Evolutionary conservation across 2,113 vertebrate genomes (phyloP), one percentile per base, ranked within the genome.

Genomic region (Perca flavescens): DNA sequence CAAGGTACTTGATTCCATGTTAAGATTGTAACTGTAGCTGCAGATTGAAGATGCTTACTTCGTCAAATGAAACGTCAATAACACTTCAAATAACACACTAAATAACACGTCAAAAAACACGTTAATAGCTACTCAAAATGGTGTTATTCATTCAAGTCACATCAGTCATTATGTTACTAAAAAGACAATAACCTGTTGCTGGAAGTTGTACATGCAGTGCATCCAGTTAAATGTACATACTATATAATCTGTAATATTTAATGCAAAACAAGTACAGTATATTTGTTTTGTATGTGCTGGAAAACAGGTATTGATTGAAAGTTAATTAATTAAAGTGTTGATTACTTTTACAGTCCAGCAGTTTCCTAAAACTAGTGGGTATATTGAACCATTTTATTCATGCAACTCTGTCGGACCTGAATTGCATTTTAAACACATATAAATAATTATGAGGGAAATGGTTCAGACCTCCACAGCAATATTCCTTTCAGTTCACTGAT

Each of bases 401-500:
- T 43, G 15, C 54, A 63, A n/a, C 22, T 22, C 19, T 74, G 15
- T 64, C 0, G 5, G 70, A 16, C 3, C 8, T 58, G 53, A 70
- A 36, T 21, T 81, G 28, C n/a, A 79, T 74, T 80, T 73, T 10
- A 62, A 77, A 74, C 34, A 49, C n/a, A 43, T 28, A 14, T 49
- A 25, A 84, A 76, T 76, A 43, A 66, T 43, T 74, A 17, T 67
- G 13, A 34, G 7, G 36, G 12, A 57, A 79, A 47, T 5, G 40
- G 46, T 62, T 53, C 31, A 68, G 64, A 65, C 43, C 3, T 66
- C 10, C 19, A 73, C 11, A 69, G 60, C 22, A 64, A 40, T 67
- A 62, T 61, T 61, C 10, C 2, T 10, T 71, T 54, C 53, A 40
- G n/a, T 72, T 19, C 15, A 50, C 12, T 62, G 16, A 69, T 57